Evolutionary conservation across 2,888 invertebrate genomes (phyloP).

Genomic region (Mimas tiliae): DNA sequence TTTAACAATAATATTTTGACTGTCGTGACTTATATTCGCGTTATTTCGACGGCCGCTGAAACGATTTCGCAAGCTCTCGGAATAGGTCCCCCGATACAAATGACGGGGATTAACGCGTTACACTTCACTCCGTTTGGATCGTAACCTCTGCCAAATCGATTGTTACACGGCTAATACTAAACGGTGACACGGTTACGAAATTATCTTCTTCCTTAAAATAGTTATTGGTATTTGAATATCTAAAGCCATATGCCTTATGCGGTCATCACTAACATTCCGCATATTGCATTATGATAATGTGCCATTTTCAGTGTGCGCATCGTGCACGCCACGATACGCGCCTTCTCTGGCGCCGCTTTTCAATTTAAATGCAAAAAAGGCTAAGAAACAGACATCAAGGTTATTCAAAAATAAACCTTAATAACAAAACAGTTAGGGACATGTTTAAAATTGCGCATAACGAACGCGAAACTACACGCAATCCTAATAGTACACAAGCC

Average conservation of each 20-base stretch:
- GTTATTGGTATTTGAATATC: slow-evolving; percentile 60
- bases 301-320: slow-evolving; percentile 76
- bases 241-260: slow-evolving; percentile 60
- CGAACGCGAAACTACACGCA: slow-evolving; percentile 43
- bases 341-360: slow-evolving; percentile 63
- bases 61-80: slow-evolving; percentile 35
- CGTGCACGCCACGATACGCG: slow-evolving; percentile 63
- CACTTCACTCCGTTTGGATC: slow-evolving; percentile 33
- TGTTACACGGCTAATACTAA: slow-evolving; percentile 36
- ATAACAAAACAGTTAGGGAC: slow-evolving; percentile 22
- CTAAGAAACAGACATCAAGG: slow-evolving; percentile 32
- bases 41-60: slow-evolving; percentile 35
- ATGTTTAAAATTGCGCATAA: slow-evolving; percentile 29
- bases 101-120: slow-evolving; percentile 37
- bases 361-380: slow-evolving; percentile 37
- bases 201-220: slow-evolving; percentile 51
- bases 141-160: slow-evolving; percentile 41
- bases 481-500: slow-evolving; percentile 46
- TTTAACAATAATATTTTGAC: slow-evolving; percentile 27
- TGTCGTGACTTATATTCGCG: slow-evolving; percentile 25
- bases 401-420: slow-evolving; percentile 39
- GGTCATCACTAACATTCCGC: slow-evolving; percentile 73
- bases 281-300: slow-evolving; percentile 80
- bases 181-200: slow-evolving; percentile 48
- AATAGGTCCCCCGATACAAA: slow-evolving; percentile 34